Conservation (phyloP, 2,797 vertebrate species). For the Vespertilio murinus region DNA sequence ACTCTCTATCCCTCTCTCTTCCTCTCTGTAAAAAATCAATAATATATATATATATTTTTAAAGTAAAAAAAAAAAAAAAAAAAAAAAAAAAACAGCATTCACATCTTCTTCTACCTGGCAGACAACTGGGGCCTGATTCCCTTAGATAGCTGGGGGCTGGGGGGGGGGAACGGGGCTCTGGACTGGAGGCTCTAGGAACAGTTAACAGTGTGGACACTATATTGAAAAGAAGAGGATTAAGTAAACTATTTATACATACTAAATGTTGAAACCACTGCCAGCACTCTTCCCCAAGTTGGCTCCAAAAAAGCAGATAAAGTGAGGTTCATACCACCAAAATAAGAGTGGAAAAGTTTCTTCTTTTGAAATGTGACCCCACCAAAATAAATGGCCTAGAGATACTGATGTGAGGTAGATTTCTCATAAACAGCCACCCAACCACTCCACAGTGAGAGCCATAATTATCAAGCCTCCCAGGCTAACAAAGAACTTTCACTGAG, state of each 20-base stretch:
- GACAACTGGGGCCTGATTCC: neutral
- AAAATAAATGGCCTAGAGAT: neutral
- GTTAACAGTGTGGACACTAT: too few relatives aligned
- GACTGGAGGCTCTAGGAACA: neutral
- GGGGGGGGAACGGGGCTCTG: neutral
- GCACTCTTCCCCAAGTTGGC: neutral
- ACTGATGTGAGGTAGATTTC: neutral
- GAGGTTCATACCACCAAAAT: neutral
- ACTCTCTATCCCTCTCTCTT: too few relatives aligned
- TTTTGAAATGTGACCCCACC: neutral
- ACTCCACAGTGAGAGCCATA: neutral
- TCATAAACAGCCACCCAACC: neutral
- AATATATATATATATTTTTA: too few relatives aligned
- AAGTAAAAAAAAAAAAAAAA: neutral
- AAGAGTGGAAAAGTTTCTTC: neutral
- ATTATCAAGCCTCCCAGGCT: neutral
- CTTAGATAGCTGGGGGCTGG: neutral
- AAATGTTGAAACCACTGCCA: neutral
- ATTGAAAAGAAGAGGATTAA: neutral
- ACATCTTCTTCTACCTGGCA: neutral
- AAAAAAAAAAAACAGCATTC: neutral
- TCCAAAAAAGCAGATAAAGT: neutral
- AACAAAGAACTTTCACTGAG: neutral
- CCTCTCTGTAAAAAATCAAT: too few relatives aligned
- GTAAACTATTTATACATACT: neutral